Base-by-base conservation (phyloP, 2,888 invertebrate genomes). In the Escarpia spicata region DNA sequence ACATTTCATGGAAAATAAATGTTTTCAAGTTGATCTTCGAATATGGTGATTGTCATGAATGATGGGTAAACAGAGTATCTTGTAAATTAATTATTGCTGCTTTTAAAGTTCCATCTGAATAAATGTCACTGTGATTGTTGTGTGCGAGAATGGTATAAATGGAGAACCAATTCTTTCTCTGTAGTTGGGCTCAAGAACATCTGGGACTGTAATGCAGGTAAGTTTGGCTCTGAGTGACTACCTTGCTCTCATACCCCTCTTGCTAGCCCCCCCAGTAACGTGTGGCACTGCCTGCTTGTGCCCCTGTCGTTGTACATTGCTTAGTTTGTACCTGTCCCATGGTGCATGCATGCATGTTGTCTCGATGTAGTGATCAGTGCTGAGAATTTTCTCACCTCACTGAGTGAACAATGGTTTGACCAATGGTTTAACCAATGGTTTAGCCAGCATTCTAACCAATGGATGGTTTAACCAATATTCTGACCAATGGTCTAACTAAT, bases 151-250 rank as follows among this genome's bases (percentile, higher is more conserved):
- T 26, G 75, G 19, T 26, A 26, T 75, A 75, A n/a, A 75, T 75
- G 19, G n/a, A 75, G 26, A 75, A 52, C 52, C 75, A 26, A 75
- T 26, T 75, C 75, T 75, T 75, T 75, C 26, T 75, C 75, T 75
- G 75, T 26, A 75, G 75, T 75, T 75, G 93, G 75, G 19, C 90
- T 93, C 12, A 93, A 92, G 90, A 93, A 93, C 91, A 93, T 93
- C 19, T 93, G 93, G 93, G 93, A 93, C 58, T 93, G 93, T 91
- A 93, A 93, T 90, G 92, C 93, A 93, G 93, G 93, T 93, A 92
- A 90, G 92, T 75, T 75, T 75, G 75, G 26, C 19, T 15, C 4
- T 26, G 75, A 26, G 75, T 2, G 19, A 0, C n/a, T 6, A 26
- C 75, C 75, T 26, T 26, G 60, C 19, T 19, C 60, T 60, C 26